Conservation (phyloP, 1,140 invertebrate genomes). For the Lordiphosa collinella region DNA sequence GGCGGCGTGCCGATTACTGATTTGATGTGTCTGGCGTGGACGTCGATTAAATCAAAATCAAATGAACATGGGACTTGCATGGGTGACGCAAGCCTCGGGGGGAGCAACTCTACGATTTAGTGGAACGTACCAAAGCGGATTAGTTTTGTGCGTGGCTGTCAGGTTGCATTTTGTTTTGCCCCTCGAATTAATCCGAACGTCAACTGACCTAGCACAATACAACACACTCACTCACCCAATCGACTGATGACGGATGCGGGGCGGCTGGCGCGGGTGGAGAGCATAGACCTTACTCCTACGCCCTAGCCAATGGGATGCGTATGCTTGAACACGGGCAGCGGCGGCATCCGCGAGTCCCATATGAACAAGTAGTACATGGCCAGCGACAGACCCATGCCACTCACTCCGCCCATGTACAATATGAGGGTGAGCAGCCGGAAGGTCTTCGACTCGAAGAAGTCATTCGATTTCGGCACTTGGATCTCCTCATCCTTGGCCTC, state of each 20-base stretch:
- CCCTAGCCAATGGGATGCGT: slow-evolving; percentile 72
- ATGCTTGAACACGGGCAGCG: slow-evolving; percentile 73
- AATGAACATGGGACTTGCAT: slow-evolving; percentile 5
- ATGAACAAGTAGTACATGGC: slow-evolving; percentile 76
- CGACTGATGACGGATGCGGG: slow-evolving; percentile 3
- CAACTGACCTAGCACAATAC: slow-evolving; percentile 4
- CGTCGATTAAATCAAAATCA: slow-evolving; percentile 73
- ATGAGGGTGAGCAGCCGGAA: slow-evolving; percentile 63
- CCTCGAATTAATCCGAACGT: slow-evolving; percentile 8
- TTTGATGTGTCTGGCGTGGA: slow-evolving; percentile 42
- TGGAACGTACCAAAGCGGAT: slow-evolving; percentile 60
- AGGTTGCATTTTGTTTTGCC: slow-evolving; percentile 36
- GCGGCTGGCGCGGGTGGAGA: background rate
- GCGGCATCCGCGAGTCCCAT: slow-evolving; percentile 76
- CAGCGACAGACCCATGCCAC: slow-evolving; percentile 65
- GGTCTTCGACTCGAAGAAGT: slow-evolving; percentile 73
- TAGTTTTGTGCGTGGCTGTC: slow-evolving; percentile 70
- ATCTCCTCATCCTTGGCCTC: slow-evolving; percentile 73
- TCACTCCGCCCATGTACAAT: slow-evolving; percentile 70
- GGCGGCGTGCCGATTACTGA: slow-evolving; percentile 53
- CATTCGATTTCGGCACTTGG: slow-evolving; percentile 59
- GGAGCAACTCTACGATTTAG: slow-evolving; percentile 48
- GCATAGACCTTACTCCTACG: background rate
- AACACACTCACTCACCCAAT: slow-evolving; percentile 37
- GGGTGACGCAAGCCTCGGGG: background rate